Conservation (phyloP, 92 coral and sea anemone genomes). For the Ricordea florida region DNA sequence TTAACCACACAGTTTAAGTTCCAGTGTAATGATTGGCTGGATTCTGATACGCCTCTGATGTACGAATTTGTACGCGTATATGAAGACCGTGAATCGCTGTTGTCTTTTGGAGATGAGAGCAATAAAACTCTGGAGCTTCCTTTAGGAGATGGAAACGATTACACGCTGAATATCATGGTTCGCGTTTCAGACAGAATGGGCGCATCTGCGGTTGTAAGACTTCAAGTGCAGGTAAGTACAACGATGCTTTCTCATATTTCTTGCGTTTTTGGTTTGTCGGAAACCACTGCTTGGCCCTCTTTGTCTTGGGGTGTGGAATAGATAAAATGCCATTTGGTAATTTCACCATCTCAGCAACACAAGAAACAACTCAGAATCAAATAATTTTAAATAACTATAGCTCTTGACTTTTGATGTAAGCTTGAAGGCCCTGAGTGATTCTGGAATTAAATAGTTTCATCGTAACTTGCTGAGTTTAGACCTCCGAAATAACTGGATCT, state of each 20-base stretch:
- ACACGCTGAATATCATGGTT: conserved; percentile 51
- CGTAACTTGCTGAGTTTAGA: too few relatives aligned
- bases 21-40: conserved; percentile 62
- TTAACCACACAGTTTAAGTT: conserved; percentile 51
- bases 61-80: conserved; percentile 44
- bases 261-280: too few relatives aligned
- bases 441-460: too few relatives aligned
- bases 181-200: conserved; percentile 61
- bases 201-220: conserved; percentile 24
- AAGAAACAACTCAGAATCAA: too few relatives aligned
- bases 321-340: too few relatives aligned
- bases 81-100: conserved; percentile 6
- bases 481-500: too few relatives aligned
- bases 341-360: too few relatives aligned
- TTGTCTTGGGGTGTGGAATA: too few relatives aligned
- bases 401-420: too few relatives aligned
- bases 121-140: conserved; percentile 41
- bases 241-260: neutral
- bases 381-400: too few relatives aligned
- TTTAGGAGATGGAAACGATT: conserved; percentile 44
- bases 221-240: conserved; percentile 54
- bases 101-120: conserved; percentile 62
- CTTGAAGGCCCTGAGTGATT: too few relatives aligned
- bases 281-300: too few relatives aligned
- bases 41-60: conserved; percentile 62